These are phyloP conservation scores for Archips crataeganus DNA, from an alignment of 2,888 invertebrate species.

Conservation along the genomic window DNA sequence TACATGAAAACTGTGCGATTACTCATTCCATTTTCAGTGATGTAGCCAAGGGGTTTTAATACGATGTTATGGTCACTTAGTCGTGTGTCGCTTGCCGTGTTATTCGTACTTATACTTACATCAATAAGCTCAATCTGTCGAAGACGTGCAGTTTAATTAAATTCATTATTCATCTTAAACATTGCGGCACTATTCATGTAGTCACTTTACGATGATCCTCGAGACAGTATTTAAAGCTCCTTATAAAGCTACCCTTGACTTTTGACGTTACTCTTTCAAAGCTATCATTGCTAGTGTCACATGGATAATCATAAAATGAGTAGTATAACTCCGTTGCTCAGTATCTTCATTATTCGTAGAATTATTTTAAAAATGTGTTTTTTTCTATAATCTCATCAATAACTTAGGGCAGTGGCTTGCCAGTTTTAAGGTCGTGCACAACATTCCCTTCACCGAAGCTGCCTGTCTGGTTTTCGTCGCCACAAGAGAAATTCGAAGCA, in stretches of 20 bases:
- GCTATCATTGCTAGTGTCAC: no score
- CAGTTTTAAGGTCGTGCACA: constrained; percentile 32
- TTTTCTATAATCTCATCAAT: not conserved
- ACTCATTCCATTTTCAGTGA: constrained; percentile 50
- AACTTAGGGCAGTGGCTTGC: not conserved
- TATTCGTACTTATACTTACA: constrained; percentile 1
- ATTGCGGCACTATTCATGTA: constrained; percentile 16
- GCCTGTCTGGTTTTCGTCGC: constrained; percentile 30
- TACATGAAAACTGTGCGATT: constrained; percentile 68
- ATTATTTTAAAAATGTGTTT: no score
- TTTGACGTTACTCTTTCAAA: no score
- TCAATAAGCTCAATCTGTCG: constrained; percentile 33
- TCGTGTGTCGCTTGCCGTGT: not conserved
- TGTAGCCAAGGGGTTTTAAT: constrained; percentile 49
- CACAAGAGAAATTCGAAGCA: constrained; percentile 37
- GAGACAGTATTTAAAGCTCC: no score
- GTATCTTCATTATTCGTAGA: no score
- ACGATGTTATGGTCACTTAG: constrained; percentile 10
- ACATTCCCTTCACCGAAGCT: constrained; percentile 18
- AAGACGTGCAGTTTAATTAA: constrained; percentile 32
- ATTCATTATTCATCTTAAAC: constrained; percentile 27
- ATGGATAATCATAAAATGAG: no score
- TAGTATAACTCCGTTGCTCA: no score
- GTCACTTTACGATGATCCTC: no score
- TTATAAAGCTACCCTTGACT: no score